Evolutionary conservation across 2,888 invertebrate species (phyloP).

Genomic region (Litoditis marina): DNA sequence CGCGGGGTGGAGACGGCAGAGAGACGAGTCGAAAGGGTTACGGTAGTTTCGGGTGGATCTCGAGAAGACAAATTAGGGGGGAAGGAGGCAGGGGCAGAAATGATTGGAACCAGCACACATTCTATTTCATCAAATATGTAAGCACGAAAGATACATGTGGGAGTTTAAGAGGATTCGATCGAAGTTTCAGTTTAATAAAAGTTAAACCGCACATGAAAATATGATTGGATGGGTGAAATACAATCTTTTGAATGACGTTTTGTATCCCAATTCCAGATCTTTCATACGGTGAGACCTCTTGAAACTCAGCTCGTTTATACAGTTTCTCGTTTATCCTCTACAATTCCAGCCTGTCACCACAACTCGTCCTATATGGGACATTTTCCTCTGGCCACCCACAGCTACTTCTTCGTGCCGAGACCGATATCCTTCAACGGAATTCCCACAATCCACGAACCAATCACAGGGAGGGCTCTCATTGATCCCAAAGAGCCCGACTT

Average conservation of each 20-base stretch:
- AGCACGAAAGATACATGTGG: no score
- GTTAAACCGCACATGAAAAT: no score
- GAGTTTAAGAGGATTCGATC: no score
- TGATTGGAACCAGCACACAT: no score
- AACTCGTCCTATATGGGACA: conserved; percentile 16
- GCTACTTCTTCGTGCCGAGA: conserved; percentile 28
- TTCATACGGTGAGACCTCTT: no score
- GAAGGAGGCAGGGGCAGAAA: background rate
- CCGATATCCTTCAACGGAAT: conserved; percentile 13
- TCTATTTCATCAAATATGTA: no score
- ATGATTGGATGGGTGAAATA: no score
- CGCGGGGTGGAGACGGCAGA: background rate
- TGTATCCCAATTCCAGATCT: no score
- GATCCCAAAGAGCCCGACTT: conserved; percentile 52
- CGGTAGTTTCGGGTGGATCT: background rate
- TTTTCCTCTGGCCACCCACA: conserved; percentile 32
- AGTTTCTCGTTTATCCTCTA: no score
- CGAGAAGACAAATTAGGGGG: conserved; percentile 1
- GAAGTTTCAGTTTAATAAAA: no score
- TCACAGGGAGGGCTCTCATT: conserved; percentile 39
- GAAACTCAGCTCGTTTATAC: no score
- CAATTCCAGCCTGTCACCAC: conserved; percentile 40
- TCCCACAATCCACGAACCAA: conserved; percentile 44
- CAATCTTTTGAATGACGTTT: no score
- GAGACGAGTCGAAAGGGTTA: background rate